Base-by-base conservation (phyloP, 2,797 vertebrate species). In the Natrix natrix region DNA sequence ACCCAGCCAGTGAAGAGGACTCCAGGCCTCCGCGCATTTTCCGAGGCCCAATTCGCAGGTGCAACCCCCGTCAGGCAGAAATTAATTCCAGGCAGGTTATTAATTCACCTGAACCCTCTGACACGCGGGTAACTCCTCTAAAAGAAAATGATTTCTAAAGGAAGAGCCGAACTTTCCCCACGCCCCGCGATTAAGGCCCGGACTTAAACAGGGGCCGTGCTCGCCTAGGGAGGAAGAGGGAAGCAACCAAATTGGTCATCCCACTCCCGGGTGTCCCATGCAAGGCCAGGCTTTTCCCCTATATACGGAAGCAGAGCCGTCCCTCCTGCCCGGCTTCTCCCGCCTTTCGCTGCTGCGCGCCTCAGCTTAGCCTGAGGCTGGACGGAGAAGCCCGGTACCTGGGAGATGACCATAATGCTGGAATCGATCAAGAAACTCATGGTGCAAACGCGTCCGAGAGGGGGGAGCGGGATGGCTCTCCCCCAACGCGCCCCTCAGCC, bases 341-440 rank as follows among this genome's bases (percentile, higher is more conserved):
- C 26, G 63, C 89, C 89, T 52, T 28, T n/a, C 28, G 48, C 89
- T 8, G 89, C 61, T 17, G 61, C 37, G 43, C 24, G 56, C 4
- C 17, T 78, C 8, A 56, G 78, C 16, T 24, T 17, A n/a, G 1
- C 5, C 13, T 8, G 56, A 54, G 14, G 56, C 2, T 26, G 13
- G 2, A 7, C 4, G 48, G 43, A 43, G 37, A 12, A 2, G 1
- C 28, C 28, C 5, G 1, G 95, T 98, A 99, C 99, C 99, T 99
- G 99, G 8, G 99, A 99, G 91, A 98, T 99, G 97, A 99, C 98
- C 99, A 99, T 99, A 94, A 99, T 99, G 96, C 99, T 97, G 22
- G 99, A 99, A 94, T 99, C 99, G 92, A 99, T 97, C 52, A 99
- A 96, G 97, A 99, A 99, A 93, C 98, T 99, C 99, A 99, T 99